These are phyloP conservation scores for Recurvirostra avosetta DNA, from an alignment of 2,113 vertebrate species.

Conservation along the genomic window DNA sequence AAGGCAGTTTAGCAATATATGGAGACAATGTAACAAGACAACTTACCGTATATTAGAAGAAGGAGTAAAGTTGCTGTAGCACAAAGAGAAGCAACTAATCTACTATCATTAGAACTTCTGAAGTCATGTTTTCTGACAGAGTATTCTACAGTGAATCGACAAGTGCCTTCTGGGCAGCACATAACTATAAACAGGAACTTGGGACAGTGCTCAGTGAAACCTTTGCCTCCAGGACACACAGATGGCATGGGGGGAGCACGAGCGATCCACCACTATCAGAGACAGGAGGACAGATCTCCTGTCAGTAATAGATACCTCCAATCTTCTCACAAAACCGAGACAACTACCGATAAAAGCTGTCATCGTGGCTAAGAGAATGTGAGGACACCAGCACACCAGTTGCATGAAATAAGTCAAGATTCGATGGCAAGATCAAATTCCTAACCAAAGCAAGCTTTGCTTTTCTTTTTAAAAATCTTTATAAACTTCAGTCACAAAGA, in stretches of 20 bases:
- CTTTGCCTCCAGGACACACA: rapidly evolving
- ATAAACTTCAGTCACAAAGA: neutral
- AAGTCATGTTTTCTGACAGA: neutral
- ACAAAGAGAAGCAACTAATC: neutral
- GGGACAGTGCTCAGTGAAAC: neutral
- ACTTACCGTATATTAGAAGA: neutral
- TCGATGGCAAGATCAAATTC: neutral
- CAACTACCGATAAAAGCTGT: neutral
- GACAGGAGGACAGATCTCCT: neutral
- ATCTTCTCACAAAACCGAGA: neutral
- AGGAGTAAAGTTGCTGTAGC: neutral
- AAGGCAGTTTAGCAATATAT: neutral
- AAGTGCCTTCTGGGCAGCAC: neutral
- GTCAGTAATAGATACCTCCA: neutral
- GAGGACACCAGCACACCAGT: neutral
- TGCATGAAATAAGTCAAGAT: neutral
- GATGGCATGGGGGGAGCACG: neutral
- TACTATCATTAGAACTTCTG: neutral
- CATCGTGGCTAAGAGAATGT: neutral
- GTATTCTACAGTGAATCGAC: neutral
- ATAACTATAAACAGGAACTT: neutral
- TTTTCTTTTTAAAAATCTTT: neutral
- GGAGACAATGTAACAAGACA: neutral
- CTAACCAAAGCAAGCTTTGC: neutral
- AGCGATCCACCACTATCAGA: neutral